Base-by-base conservation (phyloP, 2,113 vertebrate genomes). In the Pterophyllum scalare region DNA sequence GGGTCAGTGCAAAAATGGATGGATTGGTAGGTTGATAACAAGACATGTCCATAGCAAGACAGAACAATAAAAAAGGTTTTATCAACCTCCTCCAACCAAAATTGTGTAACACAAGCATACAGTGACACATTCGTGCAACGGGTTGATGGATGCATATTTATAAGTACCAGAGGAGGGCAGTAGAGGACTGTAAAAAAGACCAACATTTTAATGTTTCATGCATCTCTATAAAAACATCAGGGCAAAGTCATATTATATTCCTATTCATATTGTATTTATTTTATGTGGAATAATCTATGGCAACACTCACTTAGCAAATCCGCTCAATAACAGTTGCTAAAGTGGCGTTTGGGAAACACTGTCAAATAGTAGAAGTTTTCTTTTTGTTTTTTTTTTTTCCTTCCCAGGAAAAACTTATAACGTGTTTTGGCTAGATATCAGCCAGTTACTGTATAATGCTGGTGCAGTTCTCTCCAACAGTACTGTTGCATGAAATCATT, bases 161-260 rank as follows among this genome's bases (percentile, higher is more conserved):
- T 17, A 31, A 24, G 7, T 7, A 70, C 87, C 93, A 90, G 85
- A 75, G 35, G 91, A 31, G 90, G 93, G 91, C 80, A 77, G 46
- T 85, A 91, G 83, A 88, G 59, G 70, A 85, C 76, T 59, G 82
- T 28, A 70, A 28, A 19, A 52, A 60, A 67, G 3, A 26, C 6
- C 7, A 43, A 7, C 10, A 13, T 35, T 31, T 57, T 12, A 77
- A 12, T 6, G 9, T 70, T 77, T 57, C 1, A 43, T 46, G 4
- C 19, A 33, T 2, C 14, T 4, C 7, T 8, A 33, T 76, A 20
- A 54, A 35, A 35, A 38, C 17, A 57, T 80, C 33, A 64, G 17
- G 7, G 26, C 28, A 46, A 74, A 80, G 13, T 49, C 4, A 61
- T 40, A 75, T 35, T 75, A 31, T 56, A 72, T 72, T 31, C 19